Percentiles rank a stretch among this genome's conserved stretches.
Evolutionary conservation across 2,888 invertebrate genomes (phyloP).

Genomic region (Drosophila pseudotalamancana): DNA sequence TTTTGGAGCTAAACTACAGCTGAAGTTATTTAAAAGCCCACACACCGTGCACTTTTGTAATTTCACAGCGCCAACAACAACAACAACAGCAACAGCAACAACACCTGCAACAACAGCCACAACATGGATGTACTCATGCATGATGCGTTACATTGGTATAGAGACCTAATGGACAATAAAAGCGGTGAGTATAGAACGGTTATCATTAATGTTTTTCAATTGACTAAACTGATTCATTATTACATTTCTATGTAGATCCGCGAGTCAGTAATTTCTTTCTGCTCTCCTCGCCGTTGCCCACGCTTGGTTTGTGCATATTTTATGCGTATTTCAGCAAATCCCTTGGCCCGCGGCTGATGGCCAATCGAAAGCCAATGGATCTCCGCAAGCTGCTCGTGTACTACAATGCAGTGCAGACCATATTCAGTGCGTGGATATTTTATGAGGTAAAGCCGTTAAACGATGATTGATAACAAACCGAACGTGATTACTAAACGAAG

Average conservation of each 20-base stretch:
- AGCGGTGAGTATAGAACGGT: conserved; percentile 86
- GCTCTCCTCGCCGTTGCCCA: conserved; percentile 95
- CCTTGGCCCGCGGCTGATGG: conserved; percentile 94
- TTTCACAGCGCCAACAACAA: not conserved
- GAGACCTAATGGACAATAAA: conserved; percentile 89
- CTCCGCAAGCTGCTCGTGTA: conserved; percentile 91
- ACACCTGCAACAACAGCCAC: conserved; percentile 15
- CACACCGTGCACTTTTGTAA: not conserved
- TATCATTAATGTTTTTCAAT: not conserved
- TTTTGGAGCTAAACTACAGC: not conserved
- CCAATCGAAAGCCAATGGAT: conserved; percentile 94
- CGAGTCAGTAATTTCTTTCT: conserved; percentile 94
- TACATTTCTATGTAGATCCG: conserved; percentile 89
- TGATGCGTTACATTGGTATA: conserved; percentile 86
- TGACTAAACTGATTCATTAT: not conserved
- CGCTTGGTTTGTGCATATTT: conserved; percentile 91
- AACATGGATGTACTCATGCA: conserved; percentile 82
- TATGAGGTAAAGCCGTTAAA: conserved; percentile 94
- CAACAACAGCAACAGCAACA: conserved; percentile 5
- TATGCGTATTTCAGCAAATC: conserved; percentile 93
- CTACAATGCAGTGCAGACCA: conserved; percentile 95
- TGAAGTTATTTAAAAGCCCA: not conserved
- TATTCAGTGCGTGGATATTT: conserved; percentile 96
- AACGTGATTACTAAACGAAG: not conserved
- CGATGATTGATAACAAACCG: not conserved